Evolutionary conservation across 1,140 invertebrate genomes (phyloP), one percentile per base, ranked within the genome.

Genomic region (Drosophila lowei): DNA sequence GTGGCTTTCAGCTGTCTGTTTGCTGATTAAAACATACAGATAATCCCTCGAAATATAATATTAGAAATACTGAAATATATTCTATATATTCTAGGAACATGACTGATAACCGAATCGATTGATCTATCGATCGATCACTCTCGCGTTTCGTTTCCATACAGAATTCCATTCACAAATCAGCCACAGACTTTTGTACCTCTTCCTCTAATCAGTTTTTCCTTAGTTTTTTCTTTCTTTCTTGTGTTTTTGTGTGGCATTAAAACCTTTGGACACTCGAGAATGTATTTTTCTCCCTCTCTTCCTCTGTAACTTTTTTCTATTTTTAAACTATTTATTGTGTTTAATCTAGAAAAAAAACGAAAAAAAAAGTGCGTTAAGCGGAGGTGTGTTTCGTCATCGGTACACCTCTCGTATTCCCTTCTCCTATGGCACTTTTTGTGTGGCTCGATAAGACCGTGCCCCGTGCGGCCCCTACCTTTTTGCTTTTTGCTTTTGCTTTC

Each of bases 141-240:
- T 15, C 64, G 21, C 43, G 11, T 38, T 13, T 38, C 34, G 34
- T 38, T 21, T 56, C 23, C 50, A 67, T 52, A 68, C 50, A 68
- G 65, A 70, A 68, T 72, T 79, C 81, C 85, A 89, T 89, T 89
- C 85, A 89, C 77, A 89, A 89, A 89, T 79, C 77, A 80, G 66
- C 63, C 43, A 57, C 52, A 68, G 66, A 70, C 66, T 68, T 68
- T 68, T 57, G 64, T 42, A 34, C 41, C 43, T 43, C 52, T 57
- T 56, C n/a, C 28, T 21, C 48, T 42, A 28, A 23, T 44, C 44
- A 52, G 9, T 74, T 61, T 62, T 59, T 48, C 11, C 18, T 18
- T 18, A 18, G 1, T 49, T 46, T 38, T 34, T 21, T 47, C 23
- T 25, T 5, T 25, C 23, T 62, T 52, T 53, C 11, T 49, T 46